A percentile compares a stretch with the other conserved stretches of the same genome.
Conservation (phyloP, 2,888 invertebrate genomes). For the Aelia acuminata region DNA sequence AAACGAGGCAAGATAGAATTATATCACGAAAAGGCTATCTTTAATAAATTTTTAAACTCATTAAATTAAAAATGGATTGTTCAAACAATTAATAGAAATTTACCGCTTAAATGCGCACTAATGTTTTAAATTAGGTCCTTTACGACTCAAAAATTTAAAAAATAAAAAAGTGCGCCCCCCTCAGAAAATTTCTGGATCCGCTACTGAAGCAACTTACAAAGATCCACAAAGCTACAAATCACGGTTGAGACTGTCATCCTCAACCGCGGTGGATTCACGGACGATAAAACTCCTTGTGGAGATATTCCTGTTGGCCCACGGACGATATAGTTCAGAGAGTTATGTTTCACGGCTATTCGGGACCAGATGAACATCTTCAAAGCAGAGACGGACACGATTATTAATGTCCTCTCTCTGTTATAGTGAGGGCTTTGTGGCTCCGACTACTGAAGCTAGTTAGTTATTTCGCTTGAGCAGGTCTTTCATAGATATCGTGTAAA, state of each 20-base stretch:
- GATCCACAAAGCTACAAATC: not conserved
- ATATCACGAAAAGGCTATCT: too few relatives aligned
- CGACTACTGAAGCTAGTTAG: not conserved
- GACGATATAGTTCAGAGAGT: not conserved
- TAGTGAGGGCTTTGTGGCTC: not conserved
- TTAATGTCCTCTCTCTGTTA: not conserved
- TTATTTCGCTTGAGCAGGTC: not conserved
- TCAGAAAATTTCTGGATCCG: too few relatives aligned
- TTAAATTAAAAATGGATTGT: too few relatives aligned
- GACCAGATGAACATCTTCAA: constrained; percentile 19
- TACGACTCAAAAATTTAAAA: too few relatives aligned
- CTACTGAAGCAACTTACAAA: too few relatives aligned
- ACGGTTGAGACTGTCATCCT: not conserved
- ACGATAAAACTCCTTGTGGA: not conserved
- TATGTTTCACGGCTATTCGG: not conserved
- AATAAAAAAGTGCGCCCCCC: too few relatives aligned
- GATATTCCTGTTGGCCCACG: not conserved
- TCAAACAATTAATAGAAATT: too few relatives aligned
- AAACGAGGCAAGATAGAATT: too few relatives aligned
- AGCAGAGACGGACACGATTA: not conserved
- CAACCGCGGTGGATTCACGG: not conserved
- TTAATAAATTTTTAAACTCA: too few relatives aligned
- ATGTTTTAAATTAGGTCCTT: too few relatives aligned
- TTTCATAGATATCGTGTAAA: not conserved
- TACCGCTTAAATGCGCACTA: too few relatives aligned